Conservation (phyloP, 2,797 vertebrate genomes). For the Nothura maculosa region DNA sequence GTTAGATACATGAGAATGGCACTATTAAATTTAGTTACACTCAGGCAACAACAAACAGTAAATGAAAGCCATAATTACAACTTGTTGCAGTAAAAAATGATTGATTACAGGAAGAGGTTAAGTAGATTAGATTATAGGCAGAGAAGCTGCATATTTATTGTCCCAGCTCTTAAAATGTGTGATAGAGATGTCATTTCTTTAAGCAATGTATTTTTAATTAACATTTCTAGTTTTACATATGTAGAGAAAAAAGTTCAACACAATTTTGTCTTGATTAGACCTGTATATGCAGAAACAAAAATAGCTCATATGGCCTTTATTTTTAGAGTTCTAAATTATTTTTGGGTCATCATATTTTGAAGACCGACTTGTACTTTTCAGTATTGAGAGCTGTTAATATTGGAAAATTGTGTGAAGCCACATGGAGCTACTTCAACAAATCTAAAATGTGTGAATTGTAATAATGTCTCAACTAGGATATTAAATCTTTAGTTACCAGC, state of each 20-base stretch:
- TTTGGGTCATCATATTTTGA: neutral
- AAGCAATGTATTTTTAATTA: neutral
- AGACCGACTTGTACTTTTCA: neutral
- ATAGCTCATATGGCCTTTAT: neutral
- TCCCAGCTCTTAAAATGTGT: neutral
- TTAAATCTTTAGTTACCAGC: neutral
- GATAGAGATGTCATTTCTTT: neutral
- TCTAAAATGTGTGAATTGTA: rapidly evolving
- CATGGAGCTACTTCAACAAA: neutral
- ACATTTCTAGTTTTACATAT: neutral
- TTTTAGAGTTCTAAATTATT: neutral
- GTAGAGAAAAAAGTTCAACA: neutral
- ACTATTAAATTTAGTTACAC: neutral
- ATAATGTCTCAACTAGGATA: neutral
- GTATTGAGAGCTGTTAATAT: neutral
- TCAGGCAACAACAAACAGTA: neutral
- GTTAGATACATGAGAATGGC: neutral
- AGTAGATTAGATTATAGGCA: neutral
- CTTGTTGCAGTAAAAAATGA: slow-evolving; percentile 5
- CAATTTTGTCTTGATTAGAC: neutral
- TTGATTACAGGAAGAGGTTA: neutral
- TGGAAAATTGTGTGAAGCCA: neutral
- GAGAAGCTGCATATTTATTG: neutral
- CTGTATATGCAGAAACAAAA: neutral
- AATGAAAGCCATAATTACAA: neutral